Evolutionary conservation across 2,797 vertebrate species (phyloP).

Genomic region (Siniperca obscura): DNA sequence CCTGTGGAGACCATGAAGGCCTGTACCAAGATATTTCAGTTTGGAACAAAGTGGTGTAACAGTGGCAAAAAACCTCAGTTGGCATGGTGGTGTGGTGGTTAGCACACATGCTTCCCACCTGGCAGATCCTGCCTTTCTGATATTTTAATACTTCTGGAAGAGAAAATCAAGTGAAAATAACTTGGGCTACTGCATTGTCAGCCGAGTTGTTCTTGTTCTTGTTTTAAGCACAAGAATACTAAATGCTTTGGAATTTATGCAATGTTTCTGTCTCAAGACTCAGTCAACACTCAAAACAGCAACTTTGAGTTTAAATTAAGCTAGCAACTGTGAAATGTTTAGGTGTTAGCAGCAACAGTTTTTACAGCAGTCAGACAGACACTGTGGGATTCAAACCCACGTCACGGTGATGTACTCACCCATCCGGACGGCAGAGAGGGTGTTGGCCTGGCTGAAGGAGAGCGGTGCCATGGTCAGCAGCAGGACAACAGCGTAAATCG

Average conservation of each 20-base stretch:
- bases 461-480: conserved; percentile 83
- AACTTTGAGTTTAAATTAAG: neutral
- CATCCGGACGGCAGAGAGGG: conserved; percentile 89
- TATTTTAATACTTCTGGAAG: too few species aligned
- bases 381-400: neutral
- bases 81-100: neutral
- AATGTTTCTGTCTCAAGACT: neutral
- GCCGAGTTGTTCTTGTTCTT: too few species aligned
- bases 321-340: too few species aligned
- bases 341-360: too few species aligned
- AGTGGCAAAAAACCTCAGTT: too few species aligned
- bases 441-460: conserved; percentile 78
- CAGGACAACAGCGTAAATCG: conserved; percentile 84
- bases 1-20: too few species aligned
- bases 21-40: neutral
- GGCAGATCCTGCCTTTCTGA: neutral
- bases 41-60: too few species aligned
- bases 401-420: conserved; percentile 73
- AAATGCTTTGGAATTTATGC: neutral
- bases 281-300: neutral
- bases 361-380: neutral
- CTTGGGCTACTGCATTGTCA: too few species aligned
- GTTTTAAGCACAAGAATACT: too few species aligned
- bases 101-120: neutral
- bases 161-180: neutral